phyloP scores from a whole-genome alignment of 2,888 invertebrate genomes.

The Lathronympha strigana region DNA sequence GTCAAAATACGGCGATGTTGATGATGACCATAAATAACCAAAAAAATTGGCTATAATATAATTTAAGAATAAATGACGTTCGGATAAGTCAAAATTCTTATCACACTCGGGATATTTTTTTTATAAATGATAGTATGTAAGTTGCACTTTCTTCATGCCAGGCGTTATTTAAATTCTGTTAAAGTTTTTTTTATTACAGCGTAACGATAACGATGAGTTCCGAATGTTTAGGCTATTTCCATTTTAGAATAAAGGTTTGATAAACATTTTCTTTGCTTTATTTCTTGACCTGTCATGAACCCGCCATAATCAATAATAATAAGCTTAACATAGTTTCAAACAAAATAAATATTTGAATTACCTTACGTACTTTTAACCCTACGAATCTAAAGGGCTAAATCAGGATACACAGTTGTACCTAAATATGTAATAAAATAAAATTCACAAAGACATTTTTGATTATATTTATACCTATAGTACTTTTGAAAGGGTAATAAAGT shows the following conservation, averaged over 20 bases:
- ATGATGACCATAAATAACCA: too few species aligned
- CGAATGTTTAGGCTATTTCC: background rate
- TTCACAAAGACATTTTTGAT: too few species aligned
- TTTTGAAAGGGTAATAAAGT: too few species aligned
- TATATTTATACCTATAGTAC: too few species aligned
- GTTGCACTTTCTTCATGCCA: background rate
- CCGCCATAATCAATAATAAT: background rate
- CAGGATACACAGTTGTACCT: too few species aligned
- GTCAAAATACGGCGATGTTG: conserved; percentile 38
- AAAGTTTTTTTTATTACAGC: background rate
- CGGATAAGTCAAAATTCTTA: background rate
- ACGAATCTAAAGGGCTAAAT: too few species aligned
- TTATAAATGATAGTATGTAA: background rate
- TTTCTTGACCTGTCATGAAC: conserved; percentile 12
- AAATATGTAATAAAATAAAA: too few species aligned
- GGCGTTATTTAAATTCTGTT: background rate
- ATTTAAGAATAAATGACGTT: too few species aligned
- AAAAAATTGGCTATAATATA: too few species aligned
- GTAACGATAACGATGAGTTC: background rate
- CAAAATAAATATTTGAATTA: background rate
- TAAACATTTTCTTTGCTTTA: conserved; percentile 16
- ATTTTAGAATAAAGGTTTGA: conserved; percentile 13
- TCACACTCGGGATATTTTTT: background rate
- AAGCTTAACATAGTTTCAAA: background rate
- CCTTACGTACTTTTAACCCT: background rate